A percentile compares a stretch with the other conserved stretches of the same genome.
Conservation (phyloP, 2,113 vertebrate genomes). For the Leucopsar rothschildi region DNA sequence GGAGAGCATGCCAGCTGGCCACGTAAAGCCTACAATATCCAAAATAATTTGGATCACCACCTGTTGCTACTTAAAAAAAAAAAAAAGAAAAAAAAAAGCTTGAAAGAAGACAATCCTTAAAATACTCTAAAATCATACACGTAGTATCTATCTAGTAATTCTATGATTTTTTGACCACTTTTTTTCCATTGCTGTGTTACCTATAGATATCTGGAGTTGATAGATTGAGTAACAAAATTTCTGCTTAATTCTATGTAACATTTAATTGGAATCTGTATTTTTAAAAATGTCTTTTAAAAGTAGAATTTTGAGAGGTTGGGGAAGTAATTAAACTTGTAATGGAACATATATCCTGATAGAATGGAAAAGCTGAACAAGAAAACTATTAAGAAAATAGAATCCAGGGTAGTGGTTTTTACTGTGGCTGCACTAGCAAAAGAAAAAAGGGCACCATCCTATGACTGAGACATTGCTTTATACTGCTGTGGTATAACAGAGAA, state of each 20-base stretch:
- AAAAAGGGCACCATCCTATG: background rate
- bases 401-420: background rate
- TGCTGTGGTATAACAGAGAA: background rate
- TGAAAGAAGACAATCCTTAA: background rate
- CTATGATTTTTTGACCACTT: background rate
- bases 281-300: background rate
- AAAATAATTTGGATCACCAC: constrained; percentile 16
- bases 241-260: background rate
- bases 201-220: background rate
- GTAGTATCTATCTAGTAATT: background rate
- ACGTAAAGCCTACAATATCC: background rate
- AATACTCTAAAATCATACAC: background rate
- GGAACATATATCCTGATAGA: background rate
- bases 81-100: background rate
- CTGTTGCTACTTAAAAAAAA: background rate
- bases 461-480: background rate
- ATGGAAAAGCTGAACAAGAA: background rate
- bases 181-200: background rate
- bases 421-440: background rate
- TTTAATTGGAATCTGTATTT: background rate
- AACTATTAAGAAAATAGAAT: background rate
- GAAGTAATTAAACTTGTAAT: background rate
- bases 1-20: constrained; percentile 12
- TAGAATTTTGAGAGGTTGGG: background rate
- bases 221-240: background rate